Evolutionary conservation across 2,797 vertebrate species (phyloP), one percentile per base, ranked within the genome.

Genomic region (Protonibea diacanthus): DNA sequence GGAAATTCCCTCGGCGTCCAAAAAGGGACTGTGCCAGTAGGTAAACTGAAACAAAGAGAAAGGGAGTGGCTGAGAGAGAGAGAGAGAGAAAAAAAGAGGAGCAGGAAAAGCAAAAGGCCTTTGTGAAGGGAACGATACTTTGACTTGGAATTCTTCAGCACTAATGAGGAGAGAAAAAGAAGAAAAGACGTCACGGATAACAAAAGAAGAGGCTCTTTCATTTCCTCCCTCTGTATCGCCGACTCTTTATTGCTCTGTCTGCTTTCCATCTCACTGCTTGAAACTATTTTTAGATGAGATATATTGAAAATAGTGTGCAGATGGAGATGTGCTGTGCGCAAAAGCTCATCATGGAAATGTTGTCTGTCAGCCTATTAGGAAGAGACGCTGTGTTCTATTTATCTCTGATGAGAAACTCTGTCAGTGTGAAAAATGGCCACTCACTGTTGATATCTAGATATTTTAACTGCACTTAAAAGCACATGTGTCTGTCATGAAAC

Each of bases 371-470:
- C 83, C 76, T 76, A 23, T 71, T 82, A 85, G 76, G 60, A 71
- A 81, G 56, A 77, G 48, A 44, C 61, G 65, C 74, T 51, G 51
- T 69, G 52, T 80, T 56, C 69, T 86, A 61, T 85, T 85, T 69
- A 84, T 81, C 83, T 85, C 82, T 71, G 53, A 76, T n/a, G 61
- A 74, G 33, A 72, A 65, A 67, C 71, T 76, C 88, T 89, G 90
- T 93, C 85, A 74, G 84, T 93, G 90, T 93, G 84, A 93, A 89
- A 67, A 91, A 94, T 81, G 93, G 94, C 94, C 93, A 77, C 88
- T 91, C 91, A 92, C 94, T 95, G 93, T 95, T 94, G 87, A 90
- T 90, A 83, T 84, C 73, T 85, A 69, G 55, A 77, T 82, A 82
- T 93, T 90, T 88, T 88, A 74, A 76, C 84, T 84, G 83, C 89